Evolutionary conservation across 2,888 invertebrate genomes (phyloP), one percentile per base, ranked within the genome.

Genomic region (Lycia hirtaria): DNA sequence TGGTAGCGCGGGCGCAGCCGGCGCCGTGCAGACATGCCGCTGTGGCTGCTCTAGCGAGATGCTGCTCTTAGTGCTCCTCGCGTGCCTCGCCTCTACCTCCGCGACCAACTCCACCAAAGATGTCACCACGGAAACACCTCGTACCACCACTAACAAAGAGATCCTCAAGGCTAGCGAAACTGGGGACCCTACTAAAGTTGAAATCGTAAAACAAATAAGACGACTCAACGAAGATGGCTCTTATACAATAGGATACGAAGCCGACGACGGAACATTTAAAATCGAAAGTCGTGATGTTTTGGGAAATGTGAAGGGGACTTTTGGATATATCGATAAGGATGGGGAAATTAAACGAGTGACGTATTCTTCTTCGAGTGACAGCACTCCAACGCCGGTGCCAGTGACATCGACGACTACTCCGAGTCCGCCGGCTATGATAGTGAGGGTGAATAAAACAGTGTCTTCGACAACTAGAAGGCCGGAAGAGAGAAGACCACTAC

Each of bases 191-290:
- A 90, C 93, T 35, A 95, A 95, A 83, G 93, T 96, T 14, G 96
- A 96, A 77, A 96, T 96, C 71, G 94, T 97, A 20, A 96, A 96
- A 78, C 96, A 96, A 83, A 96, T 97, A 68, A 94, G 96, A 64
- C 93, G 95, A 76, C 92, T 96, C 2, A 97, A 97, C 78, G 95
- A 96, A 48, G 97, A 97, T 77, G 97, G 97, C 22, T 96, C 96
- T 0, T 97, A 97, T 75, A 96, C 96, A 0, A 96, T 96, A 62
- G 97, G 97, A 0, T 97, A 96, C 75, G 97, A 97, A 87, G 96
- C 96, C 2, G 96, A 96, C 44, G 97, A 97, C 80, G 97, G 97
- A 3, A 96, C 96, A 0, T 97, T 96, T 82, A 96, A 97, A 90
- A 96, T 96, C 56, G 96, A 96, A 86, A 96, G 95, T 73, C 92